These are phyloP conservation scores for Thaumatotibia leucotreta DNA, from an alignment of 1,140 invertebrate species.

Conservation along the genomic window DNA sequence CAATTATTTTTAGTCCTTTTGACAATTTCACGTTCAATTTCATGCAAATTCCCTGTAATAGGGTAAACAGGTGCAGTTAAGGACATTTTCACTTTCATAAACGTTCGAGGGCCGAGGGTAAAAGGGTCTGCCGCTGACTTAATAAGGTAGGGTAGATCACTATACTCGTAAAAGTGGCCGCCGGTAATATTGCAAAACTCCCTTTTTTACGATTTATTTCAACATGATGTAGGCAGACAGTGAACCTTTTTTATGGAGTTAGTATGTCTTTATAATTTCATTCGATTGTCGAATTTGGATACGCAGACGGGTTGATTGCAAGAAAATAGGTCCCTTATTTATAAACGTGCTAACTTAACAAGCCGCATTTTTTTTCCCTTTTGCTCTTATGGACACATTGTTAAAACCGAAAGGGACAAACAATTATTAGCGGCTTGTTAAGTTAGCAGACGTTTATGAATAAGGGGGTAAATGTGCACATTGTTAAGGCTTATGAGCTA, in stretches of 20 bases:
- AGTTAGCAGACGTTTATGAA: no score
- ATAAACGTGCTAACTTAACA: no score
- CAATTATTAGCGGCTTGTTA: no score
- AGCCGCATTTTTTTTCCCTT: no score
- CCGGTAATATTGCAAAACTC: conserved; percentile 41
- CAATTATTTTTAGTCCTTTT: conserved; percentile 20
- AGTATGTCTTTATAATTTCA: conserved; percentile 6
- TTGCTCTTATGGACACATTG: no score
- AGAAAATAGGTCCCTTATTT: no score
- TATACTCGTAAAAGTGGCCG: conserved; percentile 41
- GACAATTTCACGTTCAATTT: conserved; percentile 15
- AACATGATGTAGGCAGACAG: conserved; percentile 33
- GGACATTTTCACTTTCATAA: conserved; percentile 56
- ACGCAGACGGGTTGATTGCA: no score
- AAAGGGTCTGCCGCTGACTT: conserved; percentile 56
- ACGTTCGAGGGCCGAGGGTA: conserved; percentile 34
- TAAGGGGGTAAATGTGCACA: no score
- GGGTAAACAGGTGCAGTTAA: conserved; percentile 56
- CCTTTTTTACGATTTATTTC: conserved; percentile 42
- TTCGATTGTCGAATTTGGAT: neutral
- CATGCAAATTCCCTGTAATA: conserved; percentile 20
- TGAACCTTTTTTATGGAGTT: conserved; percentile 10
- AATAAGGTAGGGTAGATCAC: conserved; percentile 56
- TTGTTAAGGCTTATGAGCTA: no score
- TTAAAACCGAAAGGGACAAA: no score